Base-by-base conservation (phyloP, 2,113 vertebrate genomes). In the Semnornis frantzii region DNA sequence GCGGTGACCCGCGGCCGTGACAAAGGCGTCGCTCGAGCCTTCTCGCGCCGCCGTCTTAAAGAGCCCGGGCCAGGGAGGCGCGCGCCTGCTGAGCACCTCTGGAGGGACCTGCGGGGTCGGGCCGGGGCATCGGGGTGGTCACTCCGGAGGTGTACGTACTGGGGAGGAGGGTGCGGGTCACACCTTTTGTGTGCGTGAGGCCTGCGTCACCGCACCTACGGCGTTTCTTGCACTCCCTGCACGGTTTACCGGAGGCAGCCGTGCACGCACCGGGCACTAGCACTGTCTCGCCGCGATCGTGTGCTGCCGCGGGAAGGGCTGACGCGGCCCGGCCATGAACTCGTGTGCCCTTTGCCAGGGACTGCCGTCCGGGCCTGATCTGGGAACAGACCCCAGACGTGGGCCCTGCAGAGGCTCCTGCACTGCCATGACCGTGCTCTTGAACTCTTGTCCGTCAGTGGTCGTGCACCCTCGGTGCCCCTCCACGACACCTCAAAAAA, bases 1-100 rank as follows among this genome's bases (percentile, higher is more conserved):
- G 82, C 85, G 46, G 78, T 97, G 97, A 97, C 97, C 97, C 42
- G 66, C 57, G 16, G 73, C 64, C 39, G 46, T 42, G 87, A 93
- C 93, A 92, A 76, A 95, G 84, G 92, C 83, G 71, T 72, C 4
- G 58, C 82, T 63, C 77, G 94, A 77, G 64, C 58, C 58, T 81
- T 79, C 85, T 77, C 81, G 88, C 91, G 89, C 59, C 69, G 74
- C 52, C 28, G 39, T 23, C 25, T 44, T 87, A 70, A 60, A 81
- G 81, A 14, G 59, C 9, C 21, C 15, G 30, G 6, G 12, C 17
- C 27, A 8, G 14, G 54, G 28, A 9, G 27, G 58, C 20, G 78
- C 21, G 54, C 28, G 30, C 17, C 8, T 21, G n/a, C 34, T n/a
- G 24, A 3, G 59, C 58, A 3, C 42, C 21, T 21, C 15, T 0